Evolutionary conservation across 2,797 vertebrate species (phyloP).

Genomic region (Chiroxiphia lanceolata): DNA sequence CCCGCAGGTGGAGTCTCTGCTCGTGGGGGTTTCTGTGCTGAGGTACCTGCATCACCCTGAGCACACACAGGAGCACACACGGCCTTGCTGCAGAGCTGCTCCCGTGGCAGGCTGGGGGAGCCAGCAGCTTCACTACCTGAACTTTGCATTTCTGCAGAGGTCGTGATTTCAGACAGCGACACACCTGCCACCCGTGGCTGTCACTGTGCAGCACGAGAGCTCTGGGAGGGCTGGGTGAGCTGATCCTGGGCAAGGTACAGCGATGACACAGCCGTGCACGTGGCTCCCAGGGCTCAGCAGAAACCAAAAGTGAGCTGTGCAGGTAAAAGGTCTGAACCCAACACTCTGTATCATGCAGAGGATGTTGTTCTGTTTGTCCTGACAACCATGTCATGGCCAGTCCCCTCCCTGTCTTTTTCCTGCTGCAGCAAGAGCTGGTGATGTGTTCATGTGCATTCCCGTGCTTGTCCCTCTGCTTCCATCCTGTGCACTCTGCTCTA

Average conservation of each 20-base stretch:
- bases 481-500: not conserved
- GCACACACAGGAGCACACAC: not conserved
- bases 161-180: not conserved
- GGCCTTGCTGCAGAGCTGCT: not conserved
- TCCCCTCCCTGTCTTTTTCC: not conserved
- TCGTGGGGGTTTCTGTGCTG: not conserved
- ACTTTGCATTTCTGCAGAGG: not conserved
- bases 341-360: rapidly evolving
- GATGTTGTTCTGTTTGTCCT: not conserved
- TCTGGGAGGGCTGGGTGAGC: not conserved
- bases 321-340: not conserved
- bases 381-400: not conserved
- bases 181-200: not conserved
- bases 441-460: not conserved
- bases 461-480: not conserved
- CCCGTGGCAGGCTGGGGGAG: not conserved
- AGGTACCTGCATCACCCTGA: not conserved
- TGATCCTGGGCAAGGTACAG: not conserved
- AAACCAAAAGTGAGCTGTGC: not conserved
- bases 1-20: not conserved
- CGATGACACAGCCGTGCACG: not conserved
- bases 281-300: not conserved
- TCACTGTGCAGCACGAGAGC: not conserved
- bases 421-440: not conserved
- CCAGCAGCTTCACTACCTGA: not conserved